A percentile compares a stretch with the other conserved stretches of the same genome.
Evolutionary conservation across 64 coral and sea anemone genomes (phyloP).

Genomic region (Trachythela sp.): DNA sequence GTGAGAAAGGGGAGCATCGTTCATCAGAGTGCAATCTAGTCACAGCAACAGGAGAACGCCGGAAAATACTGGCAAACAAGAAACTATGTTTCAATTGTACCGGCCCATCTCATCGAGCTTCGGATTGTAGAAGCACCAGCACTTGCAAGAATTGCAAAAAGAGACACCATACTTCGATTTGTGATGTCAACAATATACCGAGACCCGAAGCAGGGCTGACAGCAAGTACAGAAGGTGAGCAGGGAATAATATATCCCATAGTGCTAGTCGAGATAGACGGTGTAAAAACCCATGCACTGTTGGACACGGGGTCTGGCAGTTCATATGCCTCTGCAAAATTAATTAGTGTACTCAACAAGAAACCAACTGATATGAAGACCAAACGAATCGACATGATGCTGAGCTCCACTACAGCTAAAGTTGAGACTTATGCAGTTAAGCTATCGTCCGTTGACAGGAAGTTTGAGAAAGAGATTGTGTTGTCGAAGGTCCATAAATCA

Average conservation of each 20-base stretch:
- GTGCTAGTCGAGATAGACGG: constrained; percentile 45
- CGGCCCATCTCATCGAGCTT: neutral
- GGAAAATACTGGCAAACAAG: constrained; percentile 26
- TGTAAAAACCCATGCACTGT: constrained; percentile 8
- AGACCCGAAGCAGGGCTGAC: neutral
- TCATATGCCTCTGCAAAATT: constrained; percentile 30
- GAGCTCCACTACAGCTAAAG: neutral
- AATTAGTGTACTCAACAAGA: constrained; percentile 14
- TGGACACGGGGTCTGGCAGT: constrained; percentile 43
- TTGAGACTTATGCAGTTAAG: neutral
- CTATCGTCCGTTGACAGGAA: neutral
- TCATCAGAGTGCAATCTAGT: constrained; percentile 11
- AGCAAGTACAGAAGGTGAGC: constrained; percentile 3
- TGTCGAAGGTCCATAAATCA: neutral
- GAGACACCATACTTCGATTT: constrained; percentile 37
- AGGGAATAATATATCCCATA: constrained; percentile 34
- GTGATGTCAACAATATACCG: neutral
- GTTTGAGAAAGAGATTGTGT: neutral
- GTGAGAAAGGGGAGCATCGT: neutral
- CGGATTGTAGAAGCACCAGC: constrained; percentile 11
- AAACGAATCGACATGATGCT: constrained; percentile 46
- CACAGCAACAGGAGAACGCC: neutral
- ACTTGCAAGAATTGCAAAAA: neutral
- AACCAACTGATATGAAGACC: neutral
- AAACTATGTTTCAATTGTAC: constrained; percentile 55